Evolutionary conservation across 2,888 invertebrate species (phyloP).

Genomic region (Corythucha ciliata): DNA sequence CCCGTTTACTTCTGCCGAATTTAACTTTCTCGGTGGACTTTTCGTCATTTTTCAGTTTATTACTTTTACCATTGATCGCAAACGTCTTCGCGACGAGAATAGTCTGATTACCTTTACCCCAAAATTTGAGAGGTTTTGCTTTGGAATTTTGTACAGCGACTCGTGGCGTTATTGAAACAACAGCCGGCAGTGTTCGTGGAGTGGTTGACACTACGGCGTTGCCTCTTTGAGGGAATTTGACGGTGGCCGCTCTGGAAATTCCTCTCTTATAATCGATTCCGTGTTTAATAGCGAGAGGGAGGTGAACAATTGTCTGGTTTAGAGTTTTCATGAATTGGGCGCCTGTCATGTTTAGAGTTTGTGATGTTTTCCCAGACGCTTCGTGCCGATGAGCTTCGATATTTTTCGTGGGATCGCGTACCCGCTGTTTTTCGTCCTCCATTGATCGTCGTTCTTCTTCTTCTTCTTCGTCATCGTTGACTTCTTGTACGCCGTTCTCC

Average conservation of each 20-base stretch:
- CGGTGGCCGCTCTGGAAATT: neutral
- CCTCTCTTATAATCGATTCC: neutral
- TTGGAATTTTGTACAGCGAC: conserved; percentile 9
- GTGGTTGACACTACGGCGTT: no score
- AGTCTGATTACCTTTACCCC: conserved; percentile 13
- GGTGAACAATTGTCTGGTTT: conserved; percentile 11
- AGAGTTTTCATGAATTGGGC: conserved; percentile 13
- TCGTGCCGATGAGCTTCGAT: no score
- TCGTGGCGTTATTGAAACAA: conserved; percentile 5
- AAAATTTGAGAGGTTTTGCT: conserved; percentile 13
- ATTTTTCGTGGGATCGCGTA: no score
- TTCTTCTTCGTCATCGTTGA: neutral
- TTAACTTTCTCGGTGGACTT: neutral
- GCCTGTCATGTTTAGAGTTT: neutral
- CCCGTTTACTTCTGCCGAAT: neutral
- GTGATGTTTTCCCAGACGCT: neutral
- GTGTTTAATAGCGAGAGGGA: conserved; percentile 10
- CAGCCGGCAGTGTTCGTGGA: conserved; percentile 3
- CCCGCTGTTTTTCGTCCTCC: conserved; percentile 5
- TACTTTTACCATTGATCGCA: neutral
- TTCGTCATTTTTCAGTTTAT: conserved; percentile 3
- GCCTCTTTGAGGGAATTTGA: neutral
- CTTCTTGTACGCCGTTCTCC: neutral
- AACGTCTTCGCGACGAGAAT: conserved; percentile 17
- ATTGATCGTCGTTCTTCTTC: neutral